Percentiles rank a stretch among this genome's conserved stretches.
Conservation (phyloP, 2,113 vertebrate species). For the Nansenia antarctica region DNA sequence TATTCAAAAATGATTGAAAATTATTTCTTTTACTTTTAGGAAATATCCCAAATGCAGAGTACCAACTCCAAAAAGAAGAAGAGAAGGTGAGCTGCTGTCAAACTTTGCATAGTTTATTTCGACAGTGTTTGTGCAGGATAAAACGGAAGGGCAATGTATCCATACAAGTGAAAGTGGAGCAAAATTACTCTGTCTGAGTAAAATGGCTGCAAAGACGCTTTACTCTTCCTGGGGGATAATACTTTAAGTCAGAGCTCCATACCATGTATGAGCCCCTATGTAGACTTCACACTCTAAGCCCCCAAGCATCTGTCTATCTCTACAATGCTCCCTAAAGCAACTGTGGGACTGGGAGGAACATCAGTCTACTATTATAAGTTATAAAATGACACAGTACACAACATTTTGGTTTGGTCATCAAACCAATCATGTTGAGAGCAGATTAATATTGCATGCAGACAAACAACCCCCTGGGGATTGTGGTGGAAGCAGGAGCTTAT, state of each 20-base stretch:
- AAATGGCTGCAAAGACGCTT: conserved; percentile 40
- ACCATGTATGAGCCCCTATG: conserved; percentile 2
- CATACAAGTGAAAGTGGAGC: conserved; percentile 42
- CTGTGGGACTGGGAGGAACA: not conserved
- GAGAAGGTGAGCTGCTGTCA: conserved; percentile 60
- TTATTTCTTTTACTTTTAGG: conserved; percentile 47
- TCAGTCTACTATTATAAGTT: not conserved
- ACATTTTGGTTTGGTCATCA: not conserved
- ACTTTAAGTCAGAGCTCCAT: conserved; percentile 48
- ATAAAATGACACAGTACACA: not conserved
- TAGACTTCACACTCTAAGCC: conserved; percentile 10
- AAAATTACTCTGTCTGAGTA: conserved; percentile 1
- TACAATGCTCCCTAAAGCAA: not conserved
- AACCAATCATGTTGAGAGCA: not conserved
- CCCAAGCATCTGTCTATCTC: conserved; percentile 11
- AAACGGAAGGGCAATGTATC: conserved; percentile 13
- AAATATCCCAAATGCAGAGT: conserved; percentile 55
- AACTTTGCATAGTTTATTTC: not conserved
- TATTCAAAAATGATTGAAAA: not conserved
- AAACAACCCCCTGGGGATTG: conserved; percentile 4
- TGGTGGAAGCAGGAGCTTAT: conserved; percentile 54
- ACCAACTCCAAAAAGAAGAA: conserved; percentile 60
- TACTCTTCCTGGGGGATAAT: conserved; percentile 54
- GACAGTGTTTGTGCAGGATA: conserved; percentile 10
- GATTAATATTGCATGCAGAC: not conserved